Evolutionary conservation across 2,797 vertebrate species (phyloP).

Genomic region (Morus bassanus): DNA sequence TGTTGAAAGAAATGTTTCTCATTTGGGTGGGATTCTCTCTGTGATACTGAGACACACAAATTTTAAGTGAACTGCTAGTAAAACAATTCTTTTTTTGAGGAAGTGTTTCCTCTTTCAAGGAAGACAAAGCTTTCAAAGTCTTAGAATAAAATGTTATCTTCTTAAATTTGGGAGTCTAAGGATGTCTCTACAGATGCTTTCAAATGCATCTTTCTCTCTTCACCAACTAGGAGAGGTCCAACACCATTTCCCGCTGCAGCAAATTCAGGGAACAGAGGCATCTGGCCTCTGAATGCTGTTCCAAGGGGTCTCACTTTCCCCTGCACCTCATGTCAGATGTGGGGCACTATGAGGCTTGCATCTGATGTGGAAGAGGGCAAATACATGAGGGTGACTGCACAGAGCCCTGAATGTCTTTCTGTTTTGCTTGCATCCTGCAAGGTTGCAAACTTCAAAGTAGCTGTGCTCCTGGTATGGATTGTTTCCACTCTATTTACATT

Average conservation of each 20-base stretch:
- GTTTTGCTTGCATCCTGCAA: no score
- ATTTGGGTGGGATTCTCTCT: background rate
- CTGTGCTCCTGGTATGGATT: background rate
- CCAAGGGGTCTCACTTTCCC: background rate
- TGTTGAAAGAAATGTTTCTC: background rate
- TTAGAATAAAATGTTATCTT: background rate
- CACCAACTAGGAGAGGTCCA: background rate
- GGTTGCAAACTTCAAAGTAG: no score
- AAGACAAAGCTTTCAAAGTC: background rate
- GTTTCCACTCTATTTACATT: fast-evolving
- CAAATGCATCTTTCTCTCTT: background rate
- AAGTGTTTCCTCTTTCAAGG: background rate
- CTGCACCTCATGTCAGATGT: no score
- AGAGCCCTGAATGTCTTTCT: background rate
- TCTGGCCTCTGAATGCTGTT: background rate
- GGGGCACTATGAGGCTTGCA: background rate
- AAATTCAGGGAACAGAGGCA: no score
- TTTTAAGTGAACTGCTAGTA: background rate
- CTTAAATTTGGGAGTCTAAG: background rate
- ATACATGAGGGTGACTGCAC: fast-evolving
- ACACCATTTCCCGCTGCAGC: fast-evolving
- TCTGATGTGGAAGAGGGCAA: background rate
- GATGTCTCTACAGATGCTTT: background rate
- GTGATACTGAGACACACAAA: background rate
- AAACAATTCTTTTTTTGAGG: background rate